Percentiles rank a stretch among this genome's conserved stretches.
phyloP scores from a whole-genome alignment of 2,888 invertebrate species.

The Pherbina coryleti region DNA sequence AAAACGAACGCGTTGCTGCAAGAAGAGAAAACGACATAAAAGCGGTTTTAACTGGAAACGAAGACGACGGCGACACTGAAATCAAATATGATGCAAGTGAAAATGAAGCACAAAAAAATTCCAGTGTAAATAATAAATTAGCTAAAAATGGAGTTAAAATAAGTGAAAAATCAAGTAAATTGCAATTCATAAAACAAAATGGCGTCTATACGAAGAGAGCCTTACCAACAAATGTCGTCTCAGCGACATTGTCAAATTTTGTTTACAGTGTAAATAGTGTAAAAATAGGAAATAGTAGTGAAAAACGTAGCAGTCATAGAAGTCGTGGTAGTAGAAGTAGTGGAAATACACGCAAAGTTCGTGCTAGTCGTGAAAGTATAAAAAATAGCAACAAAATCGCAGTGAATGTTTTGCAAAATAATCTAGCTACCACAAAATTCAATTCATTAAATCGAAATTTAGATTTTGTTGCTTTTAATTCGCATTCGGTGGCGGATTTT shows the following conservation, averaged over 20 bases:
- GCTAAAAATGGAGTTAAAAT: neutral
- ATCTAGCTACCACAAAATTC: slow-evolving; percentile 44
- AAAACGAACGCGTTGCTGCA: slow-evolving; percentile 43
- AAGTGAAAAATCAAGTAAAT: neutral
- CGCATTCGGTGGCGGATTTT: neutral
- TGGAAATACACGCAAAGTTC: slow-evolving; percentile 25
- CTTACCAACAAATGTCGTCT: slow-evolving; percentile 17
- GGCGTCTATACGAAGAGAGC: neutral
- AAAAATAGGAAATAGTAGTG: slow-evolving; percentile 16
- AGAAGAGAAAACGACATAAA: slow-evolving; percentile 41
- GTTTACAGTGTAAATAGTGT: slow-evolving; percentile 33
- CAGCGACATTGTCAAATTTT: slow-evolving; percentile 18
- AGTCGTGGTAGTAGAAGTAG: neutral
- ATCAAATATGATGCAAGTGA: slow-evolving; percentile 7
- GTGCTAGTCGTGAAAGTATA: slow-evolving; percentile 23
- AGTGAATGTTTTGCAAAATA: slow-evolving; percentile 31
- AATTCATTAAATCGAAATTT: slow-evolving; percentile 54
- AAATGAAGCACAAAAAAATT: slow-evolving; percentile 33
- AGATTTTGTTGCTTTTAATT: slow-evolving; percentile 35
- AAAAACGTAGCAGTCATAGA: neutral
- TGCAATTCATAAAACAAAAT: no score
- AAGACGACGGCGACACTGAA: slow-evolving; percentile 50
- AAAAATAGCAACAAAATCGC: slow-evolving; percentile 22
- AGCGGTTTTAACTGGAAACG: slow-evolving; percentile 53
- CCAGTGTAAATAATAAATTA: slow-evolving; percentile 46